Conservation (phyloP, 2,888 invertebrate genomes). For the Melipona bicolor region DNA sequence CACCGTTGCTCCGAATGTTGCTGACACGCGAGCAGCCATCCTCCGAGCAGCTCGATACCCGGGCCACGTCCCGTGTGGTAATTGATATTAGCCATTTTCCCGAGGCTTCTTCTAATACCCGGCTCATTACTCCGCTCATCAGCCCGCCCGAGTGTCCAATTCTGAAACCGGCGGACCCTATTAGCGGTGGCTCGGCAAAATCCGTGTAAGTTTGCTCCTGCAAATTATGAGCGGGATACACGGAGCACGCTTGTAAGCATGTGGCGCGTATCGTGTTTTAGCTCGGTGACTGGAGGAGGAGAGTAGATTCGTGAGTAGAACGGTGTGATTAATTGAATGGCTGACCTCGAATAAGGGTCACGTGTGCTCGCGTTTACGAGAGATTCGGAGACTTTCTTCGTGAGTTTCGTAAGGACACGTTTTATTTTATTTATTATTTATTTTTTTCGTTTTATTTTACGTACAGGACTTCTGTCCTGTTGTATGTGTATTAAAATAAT, state of each 20-base stretch:
- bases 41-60: conserved; percentile 7
- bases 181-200: conserved; percentile 32
- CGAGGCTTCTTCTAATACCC: conserved; percentile 39
- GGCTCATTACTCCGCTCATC: conserved; percentile 50
- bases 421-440: no score
- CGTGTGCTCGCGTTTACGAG: no score
- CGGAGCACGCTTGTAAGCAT: conserved; percentile 5
- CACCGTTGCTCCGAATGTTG: conserved; percentile 24
- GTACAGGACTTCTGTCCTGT: no score
- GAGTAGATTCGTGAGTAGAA: not conserved
- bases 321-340: not conserved
- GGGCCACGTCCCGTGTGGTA: conserved; percentile 17
- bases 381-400: no score
- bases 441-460: no score
- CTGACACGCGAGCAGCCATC: conserved; percentile 29
- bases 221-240: conserved; percentile 23
- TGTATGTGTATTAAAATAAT: no score
- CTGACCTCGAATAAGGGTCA: not conserved
- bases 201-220: conserved; percentile 13
- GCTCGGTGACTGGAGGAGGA: not conserved
- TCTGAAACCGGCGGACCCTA: conserved; percentile 37
- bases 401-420: no score
- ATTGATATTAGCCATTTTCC: conserved; percentile 63
- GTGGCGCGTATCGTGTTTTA: not conserved
- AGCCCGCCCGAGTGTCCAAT: conserved; percentile 30